Percentiles rank a stretch among this genome's conserved stretches.
phyloP scores from a whole-genome alignment of 2,113 vertebrate genomes.

The Hypanus sabinus region DNA sequence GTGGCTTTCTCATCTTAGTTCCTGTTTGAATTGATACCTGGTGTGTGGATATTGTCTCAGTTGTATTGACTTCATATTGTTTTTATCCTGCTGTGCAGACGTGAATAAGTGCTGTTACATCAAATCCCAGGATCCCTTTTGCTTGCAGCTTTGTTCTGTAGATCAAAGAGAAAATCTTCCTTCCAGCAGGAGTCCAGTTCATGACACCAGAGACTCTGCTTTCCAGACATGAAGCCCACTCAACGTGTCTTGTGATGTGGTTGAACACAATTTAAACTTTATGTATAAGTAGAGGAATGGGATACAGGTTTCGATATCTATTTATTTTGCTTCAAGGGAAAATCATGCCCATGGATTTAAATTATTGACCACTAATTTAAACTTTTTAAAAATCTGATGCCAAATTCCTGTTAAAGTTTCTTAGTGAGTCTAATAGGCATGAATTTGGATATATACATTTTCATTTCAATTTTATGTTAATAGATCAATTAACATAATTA shows the following conservation, averaged over 20 bases:
- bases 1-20: background rate
- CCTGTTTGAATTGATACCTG: background rate
- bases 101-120: background rate
- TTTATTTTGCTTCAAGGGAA: background rate
- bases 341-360: background rate
- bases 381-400: too few species aligned
- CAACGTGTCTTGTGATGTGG: too few species aligned
- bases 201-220: background rate
- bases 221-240: background rate
- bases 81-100: background rate
- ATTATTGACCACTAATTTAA: background rate
- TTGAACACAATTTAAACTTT: background rate
- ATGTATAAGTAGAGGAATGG: background rate
- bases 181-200: background rate
- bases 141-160: background rate
- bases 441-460: background rate
- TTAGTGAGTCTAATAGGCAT: background rate
- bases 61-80: background rate
- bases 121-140: background rate
- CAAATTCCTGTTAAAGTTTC: too few species aligned
- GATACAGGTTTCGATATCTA: background rate
- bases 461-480: background rate
- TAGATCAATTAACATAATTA: background rate
- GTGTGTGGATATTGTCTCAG: background rate
- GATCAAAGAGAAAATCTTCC: background rate